These are phyloP conservation scores for Orycteropus afer DNA, from an alignment of 2,113 vertebrate species.

Conservation along the genomic window DNA sequence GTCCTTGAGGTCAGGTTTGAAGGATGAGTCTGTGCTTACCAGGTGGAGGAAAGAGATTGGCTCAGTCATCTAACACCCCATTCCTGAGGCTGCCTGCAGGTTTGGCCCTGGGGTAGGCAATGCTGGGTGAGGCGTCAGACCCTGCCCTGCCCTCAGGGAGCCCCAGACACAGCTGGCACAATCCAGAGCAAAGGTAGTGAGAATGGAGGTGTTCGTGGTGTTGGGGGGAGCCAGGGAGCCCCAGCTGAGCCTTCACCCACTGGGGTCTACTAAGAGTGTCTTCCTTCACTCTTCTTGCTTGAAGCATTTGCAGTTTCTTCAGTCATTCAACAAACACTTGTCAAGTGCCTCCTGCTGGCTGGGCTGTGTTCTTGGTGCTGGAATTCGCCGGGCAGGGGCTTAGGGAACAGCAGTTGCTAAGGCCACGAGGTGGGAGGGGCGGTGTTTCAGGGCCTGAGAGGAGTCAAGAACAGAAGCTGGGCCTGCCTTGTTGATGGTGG, in stretches of 20 bases:
- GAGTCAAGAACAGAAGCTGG: neutral
- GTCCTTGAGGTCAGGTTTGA: neutral
- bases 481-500: neutral
- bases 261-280: neutral
- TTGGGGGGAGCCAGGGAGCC: neutral
- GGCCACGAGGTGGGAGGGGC: neutral
- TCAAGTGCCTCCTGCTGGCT: neutral
- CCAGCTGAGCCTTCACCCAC: fast-evolving
- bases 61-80: neutral
- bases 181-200: neutral
- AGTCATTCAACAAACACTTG: neutral
- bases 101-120: neutral
- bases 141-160: neutral
- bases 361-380: fast-evolving
- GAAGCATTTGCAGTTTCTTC: neutral
- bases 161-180: fast-evolving
- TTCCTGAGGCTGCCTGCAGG: neutral
- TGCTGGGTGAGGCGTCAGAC: neutral
- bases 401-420: neutral
- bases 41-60: neutral
- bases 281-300: neutral
- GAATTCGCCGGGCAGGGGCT: neutral
- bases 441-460: neutral
- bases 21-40: neutral
- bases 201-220: neutral